A percentile compares a stretch with the other conserved stretches of the same genome.
phyloP scores from a whole-genome alignment of 2,888 invertebrate species.

The Acleris laterana region DNA sequence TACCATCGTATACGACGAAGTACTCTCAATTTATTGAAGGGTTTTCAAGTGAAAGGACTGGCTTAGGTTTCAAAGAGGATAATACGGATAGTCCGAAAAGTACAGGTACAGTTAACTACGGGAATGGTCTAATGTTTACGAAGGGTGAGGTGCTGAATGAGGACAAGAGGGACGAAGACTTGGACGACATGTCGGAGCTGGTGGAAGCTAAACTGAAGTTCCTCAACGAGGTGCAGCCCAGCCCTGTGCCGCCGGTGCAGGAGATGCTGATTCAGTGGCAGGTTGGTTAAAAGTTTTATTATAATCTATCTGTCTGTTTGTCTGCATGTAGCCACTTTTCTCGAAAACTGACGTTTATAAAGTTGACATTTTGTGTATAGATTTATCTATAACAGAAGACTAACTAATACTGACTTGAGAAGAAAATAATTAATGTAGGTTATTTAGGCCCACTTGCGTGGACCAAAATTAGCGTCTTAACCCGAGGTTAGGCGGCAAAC shows the following conservation, averaged over 20 bases:
- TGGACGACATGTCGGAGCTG: conserved; percentile 68
- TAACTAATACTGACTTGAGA: too few species aligned
- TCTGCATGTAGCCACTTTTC: too few species aligned
- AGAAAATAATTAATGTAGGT: too few species aligned
- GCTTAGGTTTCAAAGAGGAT: conserved; percentile 74
- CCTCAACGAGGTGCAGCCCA: conserved; percentile 75
- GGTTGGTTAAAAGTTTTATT: conserved; percentile 57
- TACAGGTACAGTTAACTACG: conserved; percentile 64
- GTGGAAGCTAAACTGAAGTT: conserved; percentile 82
- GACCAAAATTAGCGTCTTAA: too few species aligned
- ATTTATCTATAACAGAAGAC: too few species aligned
- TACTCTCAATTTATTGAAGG: conserved; percentile 77
- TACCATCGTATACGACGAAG: conserved; percentile 73
- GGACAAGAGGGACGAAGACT: conserved; percentile 65
- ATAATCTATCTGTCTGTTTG: neutral
- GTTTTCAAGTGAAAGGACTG: conserved; percentile 73
- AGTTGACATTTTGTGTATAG: too few species aligned
- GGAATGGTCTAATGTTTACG: conserved; percentile 76
- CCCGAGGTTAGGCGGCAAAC: too few species aligned
- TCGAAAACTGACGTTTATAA: too few species aligned
- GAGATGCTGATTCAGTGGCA: conserved; percentile 84
- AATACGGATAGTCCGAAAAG: conserved; percentile 58
- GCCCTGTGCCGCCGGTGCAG: conserved; percentile 78
- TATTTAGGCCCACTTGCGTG: too few species aligned
- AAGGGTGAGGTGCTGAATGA: conserved; percentile 81